Evolutionary conservation across 92 coral and sea anemone genomes (phyloP).

Genomic region (Montipora capitata): DNA sequence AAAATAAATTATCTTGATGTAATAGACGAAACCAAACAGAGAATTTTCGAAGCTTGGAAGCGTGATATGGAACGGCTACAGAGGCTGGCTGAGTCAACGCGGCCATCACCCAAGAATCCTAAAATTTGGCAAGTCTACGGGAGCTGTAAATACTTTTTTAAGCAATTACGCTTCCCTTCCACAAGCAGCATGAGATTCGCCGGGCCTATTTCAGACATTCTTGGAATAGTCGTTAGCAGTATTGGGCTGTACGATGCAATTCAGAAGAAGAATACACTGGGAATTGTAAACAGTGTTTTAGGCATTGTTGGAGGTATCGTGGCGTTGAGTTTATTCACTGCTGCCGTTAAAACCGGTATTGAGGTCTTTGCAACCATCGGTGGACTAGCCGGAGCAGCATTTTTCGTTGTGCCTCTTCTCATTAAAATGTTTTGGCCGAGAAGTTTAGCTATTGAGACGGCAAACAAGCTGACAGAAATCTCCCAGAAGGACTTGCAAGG

Average conservation of each 20-base stretch:
- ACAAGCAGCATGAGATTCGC: neutral
- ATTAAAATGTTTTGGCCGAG: too few species aligned
- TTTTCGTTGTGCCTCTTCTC: too few species aligned
- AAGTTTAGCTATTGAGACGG: too few species aligned
- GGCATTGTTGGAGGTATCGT: too few species aligned
- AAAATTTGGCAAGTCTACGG: conserved; percentile 44
- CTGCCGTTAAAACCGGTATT: too few species aligned
- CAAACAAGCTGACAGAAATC: too few species aligned
- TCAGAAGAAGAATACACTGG: conserved; percentile 46
- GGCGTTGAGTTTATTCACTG: too few species aligned
- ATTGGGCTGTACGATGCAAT: conserved; percentile 69
- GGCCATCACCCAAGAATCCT: conserved; percentile 24
- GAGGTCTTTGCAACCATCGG: too few species aligned
- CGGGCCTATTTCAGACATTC: conserved; percentile 69
- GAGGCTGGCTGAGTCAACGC: conserved; percentile 15
- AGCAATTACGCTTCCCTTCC: conserved; percentile 23
- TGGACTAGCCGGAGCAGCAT: too few species aligned
- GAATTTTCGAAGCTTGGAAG: conserved; percentile 32
- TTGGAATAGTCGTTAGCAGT: conserved; percentile 57
- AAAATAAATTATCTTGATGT: neutral
- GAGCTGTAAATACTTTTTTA: conserved; percentile 5
- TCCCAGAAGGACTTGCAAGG: too few species aligned
- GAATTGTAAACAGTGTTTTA: too few species aligned
- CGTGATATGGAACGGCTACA: conserved; percentile 39
- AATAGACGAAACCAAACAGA: conserved; percentile 4